Evolutionary conservation across 1,140 invertebrate species (phyloP).

Genomic region (Pseudomyrmex concolor): DNA sequence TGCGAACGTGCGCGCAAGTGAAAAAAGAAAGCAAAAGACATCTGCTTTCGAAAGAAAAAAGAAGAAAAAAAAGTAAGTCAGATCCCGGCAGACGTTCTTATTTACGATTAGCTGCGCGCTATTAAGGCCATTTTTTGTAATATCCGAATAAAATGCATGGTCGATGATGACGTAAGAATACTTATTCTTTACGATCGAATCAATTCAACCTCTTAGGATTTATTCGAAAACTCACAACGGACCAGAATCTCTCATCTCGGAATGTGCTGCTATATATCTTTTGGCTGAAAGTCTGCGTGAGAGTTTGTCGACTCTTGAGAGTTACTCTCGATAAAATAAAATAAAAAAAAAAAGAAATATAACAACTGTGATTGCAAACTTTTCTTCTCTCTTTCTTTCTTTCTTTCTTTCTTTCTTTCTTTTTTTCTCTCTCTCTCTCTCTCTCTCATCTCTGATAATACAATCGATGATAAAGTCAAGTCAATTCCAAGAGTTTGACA

Average conservation of each 20-base stretch:
- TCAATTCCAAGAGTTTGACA: not conserved
- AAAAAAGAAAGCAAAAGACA: slow-evolving; percentile 36
- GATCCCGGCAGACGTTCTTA: slow-evolving; percentile 72
- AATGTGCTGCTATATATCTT: slow-evolving; percentile 11
- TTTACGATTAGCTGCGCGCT: slow-evolving; percentile 66
- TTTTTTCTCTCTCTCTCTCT: not conserved
- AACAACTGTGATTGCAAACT: not conserved
- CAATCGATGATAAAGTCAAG: no score
- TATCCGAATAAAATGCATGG: slow-evolving; percentile 83
- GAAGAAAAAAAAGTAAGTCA: slow-evolving; percentile 60
- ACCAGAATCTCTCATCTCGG: slow-evolving; percentile 1
- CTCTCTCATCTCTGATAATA: not conserved
- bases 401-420: no score
- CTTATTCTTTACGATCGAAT: slow-evolving; percentile 48
- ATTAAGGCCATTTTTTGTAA: slow-evolving; percentile 80
- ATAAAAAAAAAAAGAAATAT: not conserved
- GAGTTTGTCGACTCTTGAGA: not conserved
- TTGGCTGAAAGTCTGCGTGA: slow-evolving; percentile 14
- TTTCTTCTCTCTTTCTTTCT: no score
- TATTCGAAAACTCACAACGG: not conserved
- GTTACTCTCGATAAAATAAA: not conserved
- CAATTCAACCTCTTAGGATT: slow-evolving; percentile 24
- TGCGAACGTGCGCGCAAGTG: slow-evolving; percentile 17
- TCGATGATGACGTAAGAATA: slow-evolving; percentile 67
- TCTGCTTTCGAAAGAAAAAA: not conserved